These are phyloP conservation scores for Azemiops feae DNA, from an alignment of 2,113 vertebrate species.

Conservation along the genomic window DNA sequence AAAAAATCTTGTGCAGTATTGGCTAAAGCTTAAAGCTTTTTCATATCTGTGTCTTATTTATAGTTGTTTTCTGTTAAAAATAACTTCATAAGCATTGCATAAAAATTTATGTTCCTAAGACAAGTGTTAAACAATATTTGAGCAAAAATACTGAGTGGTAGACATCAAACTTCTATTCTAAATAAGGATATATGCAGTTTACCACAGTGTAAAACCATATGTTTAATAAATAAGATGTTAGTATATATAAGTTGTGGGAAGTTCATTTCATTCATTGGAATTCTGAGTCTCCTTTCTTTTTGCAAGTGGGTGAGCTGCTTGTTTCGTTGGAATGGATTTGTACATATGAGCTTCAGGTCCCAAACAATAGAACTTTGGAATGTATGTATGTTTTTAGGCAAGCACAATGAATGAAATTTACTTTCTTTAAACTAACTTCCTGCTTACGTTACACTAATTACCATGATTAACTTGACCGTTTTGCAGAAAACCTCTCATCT, in stretches of 20 bases:
- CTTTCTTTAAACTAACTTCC: neutral
- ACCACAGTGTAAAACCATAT: neutral
- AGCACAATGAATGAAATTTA: neutral
- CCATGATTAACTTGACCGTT: constrained; percentile 63
- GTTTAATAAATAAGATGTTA: neutral
- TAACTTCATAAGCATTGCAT: neutral
- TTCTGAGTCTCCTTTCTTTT: neutral
- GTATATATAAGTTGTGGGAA: neutral
- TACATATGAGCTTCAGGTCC: neutral
- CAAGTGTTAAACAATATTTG: neutral
- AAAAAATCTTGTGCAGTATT: neutral
- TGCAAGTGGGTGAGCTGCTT: neutral
- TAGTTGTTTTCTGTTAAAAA: neutral
- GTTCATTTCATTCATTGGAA: neutral
- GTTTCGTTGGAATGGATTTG: neutral
- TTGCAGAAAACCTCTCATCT: constrained; percentile 94
- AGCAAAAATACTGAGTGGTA: neutral
- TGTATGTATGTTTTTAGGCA: neutral
- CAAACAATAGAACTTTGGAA: constrained; percentile 3
- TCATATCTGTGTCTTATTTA: neutral
- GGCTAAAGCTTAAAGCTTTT: neutral
- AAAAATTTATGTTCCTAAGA: neutral
- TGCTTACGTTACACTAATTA: neutral
- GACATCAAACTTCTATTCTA: neutral
- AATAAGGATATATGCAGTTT: neutral